phyloP scores from a whole-genome alignment of 1,140 invertebrate genomes.

The Drosophila ambigua region DNA sequence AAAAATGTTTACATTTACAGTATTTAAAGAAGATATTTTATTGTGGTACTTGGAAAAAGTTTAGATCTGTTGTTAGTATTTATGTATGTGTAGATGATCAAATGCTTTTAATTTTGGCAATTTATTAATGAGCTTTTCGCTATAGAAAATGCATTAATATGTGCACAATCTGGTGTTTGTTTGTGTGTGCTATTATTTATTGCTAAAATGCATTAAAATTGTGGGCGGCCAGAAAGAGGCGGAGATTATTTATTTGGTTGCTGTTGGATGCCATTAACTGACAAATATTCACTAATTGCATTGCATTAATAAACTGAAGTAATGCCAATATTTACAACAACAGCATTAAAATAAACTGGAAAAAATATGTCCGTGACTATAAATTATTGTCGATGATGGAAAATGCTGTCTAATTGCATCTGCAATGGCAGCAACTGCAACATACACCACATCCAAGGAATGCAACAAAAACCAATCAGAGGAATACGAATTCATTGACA shows the following conservation, averaged over 20 bases:
- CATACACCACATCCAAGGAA: conserved; percentile 13
- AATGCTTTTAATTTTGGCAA: conserved; percentile 70
- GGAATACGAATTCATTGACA: conserved; percentile 69
- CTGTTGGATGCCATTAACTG: conserved; percentile 74
- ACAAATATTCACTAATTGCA: conserved; percentile 79
- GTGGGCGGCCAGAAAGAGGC: conserved; percentile 2
- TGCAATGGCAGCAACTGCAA: conserved; percentile 28
- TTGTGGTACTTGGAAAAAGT: too few relatives aligned
- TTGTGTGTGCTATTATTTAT: conserved; percentile 63
- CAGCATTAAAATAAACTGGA: conserved; percentile 24
- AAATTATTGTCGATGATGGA: conserved; percentile 37
- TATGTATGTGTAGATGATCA: conserved; percentile 21
- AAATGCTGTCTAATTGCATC: conserved; percentile 65
- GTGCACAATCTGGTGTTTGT: conserved; percentile 34
- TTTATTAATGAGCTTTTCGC: conserved; percentile 70
- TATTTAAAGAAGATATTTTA: too few relatives aligned
- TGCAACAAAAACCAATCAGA: conserved; percentile 65
- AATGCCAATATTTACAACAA: conserved; percentile 32
- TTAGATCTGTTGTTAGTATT: too few relatives aligned
- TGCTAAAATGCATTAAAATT: conserved; percentile 75
- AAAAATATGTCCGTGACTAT: conserved; percentile 23
- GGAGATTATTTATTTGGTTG: conserved; percentile 72
- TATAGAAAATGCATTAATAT: conserved; percentile 70
- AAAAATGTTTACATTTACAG: too few relatives aligned
- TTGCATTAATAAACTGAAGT: conserved; percentile 75